These are phyloP conservation scores for Tenebrio molitor DNA, from an alignment of 1,140 invertebrate species.

Conservation along the genomic window DNA sequence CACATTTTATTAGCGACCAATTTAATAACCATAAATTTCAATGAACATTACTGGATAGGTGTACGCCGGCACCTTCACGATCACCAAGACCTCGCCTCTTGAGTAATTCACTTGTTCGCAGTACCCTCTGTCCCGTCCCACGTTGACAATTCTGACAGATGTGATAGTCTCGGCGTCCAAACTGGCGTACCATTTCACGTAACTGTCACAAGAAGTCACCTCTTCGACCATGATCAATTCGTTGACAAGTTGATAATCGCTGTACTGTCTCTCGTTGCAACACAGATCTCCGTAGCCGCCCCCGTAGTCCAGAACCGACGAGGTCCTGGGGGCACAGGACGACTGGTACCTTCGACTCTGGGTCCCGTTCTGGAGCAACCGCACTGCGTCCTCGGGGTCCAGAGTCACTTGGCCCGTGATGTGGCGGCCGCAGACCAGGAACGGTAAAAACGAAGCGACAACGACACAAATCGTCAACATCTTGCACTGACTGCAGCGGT, in stretches of 20 bases:
- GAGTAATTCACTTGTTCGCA: slow-evolving; percentile 50
- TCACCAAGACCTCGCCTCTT: slow-evolving; percentile 43
- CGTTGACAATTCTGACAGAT: slow-evolving; percentile 49
- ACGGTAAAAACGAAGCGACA: not conserved
- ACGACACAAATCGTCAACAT: not conserved
- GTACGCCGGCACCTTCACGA: slow-evolving; percentile 46
- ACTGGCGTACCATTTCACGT: slow-evolving; percentile 49
- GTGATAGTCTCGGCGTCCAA: slow-evolving; percentile 43
- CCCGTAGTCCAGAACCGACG: too few relatives aligned
- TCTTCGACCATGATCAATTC: slow-evolving; percentile 50
- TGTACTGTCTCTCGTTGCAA: slow-evolving; percentile 50
- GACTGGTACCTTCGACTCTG: not conserved
- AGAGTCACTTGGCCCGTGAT: too few relatives aligned
- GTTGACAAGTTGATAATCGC: slow-evolving; percentile 49
- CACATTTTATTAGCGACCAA: slow-evolving; percentile 22
- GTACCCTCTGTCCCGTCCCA: slow-evolving; percentile 53
- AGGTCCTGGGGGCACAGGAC: slow-evolving; percentile 15
- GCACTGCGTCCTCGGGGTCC: too few relatives aligned
- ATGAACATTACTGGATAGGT: slow-evolving; percentile 52
- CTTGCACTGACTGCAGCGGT: not conserved
- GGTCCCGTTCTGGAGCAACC: not conserved
- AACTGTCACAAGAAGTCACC: slow-evolving; percentile 46
- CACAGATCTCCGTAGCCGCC: slow-evolving; percentile 44
- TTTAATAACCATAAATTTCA: slow-evolving; percentile 53
- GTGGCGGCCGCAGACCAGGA: not conserved